Conservation (phyloP, 2,113 vertebrate species). For the Mystacornis crossleyi region DNA sequence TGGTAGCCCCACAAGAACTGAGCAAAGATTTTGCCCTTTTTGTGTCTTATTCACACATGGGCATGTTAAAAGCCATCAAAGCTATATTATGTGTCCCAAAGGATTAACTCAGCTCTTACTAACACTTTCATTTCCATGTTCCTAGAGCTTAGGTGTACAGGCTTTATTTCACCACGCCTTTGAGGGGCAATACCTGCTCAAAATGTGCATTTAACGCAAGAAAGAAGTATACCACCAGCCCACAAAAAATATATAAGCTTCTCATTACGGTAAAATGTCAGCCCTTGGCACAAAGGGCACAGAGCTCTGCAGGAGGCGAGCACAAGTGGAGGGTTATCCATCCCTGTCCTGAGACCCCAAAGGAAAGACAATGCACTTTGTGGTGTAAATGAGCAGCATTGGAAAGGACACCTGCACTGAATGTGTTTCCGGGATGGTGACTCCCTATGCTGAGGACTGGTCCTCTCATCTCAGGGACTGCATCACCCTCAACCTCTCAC, state of each 20-base stretch:
- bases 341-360: not conserved
- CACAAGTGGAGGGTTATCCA: fast-evolving
- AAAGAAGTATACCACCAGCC: not conserved
- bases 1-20: not conserved
- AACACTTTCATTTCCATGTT: not conserved
- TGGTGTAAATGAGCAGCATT: not conserved
- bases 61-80: not conserved
- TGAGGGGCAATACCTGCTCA: not conserved
- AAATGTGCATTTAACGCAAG: not conserved
- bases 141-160: not conserved
- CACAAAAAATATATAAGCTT: not conserved
- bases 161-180: not conserved
- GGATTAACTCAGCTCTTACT: not conserved
- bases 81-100: not conserved
- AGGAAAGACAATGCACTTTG: not conserved
- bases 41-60: not conserved
- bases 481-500: not conserved
- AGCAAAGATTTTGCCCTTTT: not conserved
- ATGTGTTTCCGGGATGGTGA: not conserved
- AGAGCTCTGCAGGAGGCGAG: not conserved
- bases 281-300: not conserved
- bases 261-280: not conserved
- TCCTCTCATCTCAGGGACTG: not conserved
- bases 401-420: not conserved
- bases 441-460: not conserved